Percentiles rank a stretch among this genome's conserved stretches.
Evolutionary conservation across 2,797 vertebrate genomes (phyloP).

Genomic region (Pseudomugil tenellus): DNA sequence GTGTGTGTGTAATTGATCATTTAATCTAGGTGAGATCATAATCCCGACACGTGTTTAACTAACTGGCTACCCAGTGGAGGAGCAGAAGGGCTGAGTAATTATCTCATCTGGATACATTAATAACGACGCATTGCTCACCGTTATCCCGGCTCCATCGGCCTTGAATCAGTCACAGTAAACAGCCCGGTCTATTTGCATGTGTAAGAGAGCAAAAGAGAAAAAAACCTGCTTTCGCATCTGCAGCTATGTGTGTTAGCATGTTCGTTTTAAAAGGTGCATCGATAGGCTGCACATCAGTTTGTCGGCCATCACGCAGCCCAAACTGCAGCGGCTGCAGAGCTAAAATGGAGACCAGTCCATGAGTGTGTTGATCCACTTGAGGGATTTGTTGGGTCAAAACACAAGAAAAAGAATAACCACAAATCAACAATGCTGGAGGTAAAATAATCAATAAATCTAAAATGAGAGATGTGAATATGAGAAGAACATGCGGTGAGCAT

Average conservation of each 20-base stretch:
- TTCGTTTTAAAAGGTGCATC: conserved; percentile 10
- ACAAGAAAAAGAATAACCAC: conserved; percentile 42
- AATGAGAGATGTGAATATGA: conserved; percentile 53
- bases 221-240: background rate
- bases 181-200: conserved; percentile 30
- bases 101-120: conserved; percentile 79
- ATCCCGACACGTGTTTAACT: conserved; percentile 83
- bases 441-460: conserved; percentile 66
- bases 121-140: conserved; percentile 70
- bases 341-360: conserved; percentile 71
- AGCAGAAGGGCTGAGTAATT: conserved; percentile 78
- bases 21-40: conserved; percentile 81
- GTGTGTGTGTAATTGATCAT: conserved; percentile 73
- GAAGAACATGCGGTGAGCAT: conserved; percentile 36
- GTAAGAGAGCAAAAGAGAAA: background rate
- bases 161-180: conserved; percentile 62
- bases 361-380: conserved; percentile 24
- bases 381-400: conserved; percentile 36
- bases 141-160: conserved; percentile 45
- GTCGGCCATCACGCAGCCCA: conserved; percentile 73
- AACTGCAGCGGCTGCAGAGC: conserved; percentile 53
- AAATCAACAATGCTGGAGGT: conserved; percentile 54
- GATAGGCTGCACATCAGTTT: conserved; percentile 35
- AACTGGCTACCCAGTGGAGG: conserved; percentile 67
- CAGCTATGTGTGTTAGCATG: conserved; percentile 14